phyloP scores from a whole-genome alignment of 2,113 vertebrate genomes.

The Cyprinus carpio region DNA sequence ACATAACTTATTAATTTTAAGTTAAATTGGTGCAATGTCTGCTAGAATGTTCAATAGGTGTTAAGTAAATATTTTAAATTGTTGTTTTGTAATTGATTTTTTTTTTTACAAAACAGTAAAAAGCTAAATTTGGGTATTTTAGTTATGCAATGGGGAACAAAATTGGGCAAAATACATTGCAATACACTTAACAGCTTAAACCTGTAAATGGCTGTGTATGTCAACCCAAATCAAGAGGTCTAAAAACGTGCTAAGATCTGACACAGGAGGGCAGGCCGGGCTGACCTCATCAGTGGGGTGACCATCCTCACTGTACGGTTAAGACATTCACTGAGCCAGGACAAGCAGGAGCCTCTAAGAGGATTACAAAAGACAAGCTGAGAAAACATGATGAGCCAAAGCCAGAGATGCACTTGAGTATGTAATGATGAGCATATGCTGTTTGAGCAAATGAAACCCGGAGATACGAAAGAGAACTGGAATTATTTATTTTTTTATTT shows the following conservation, averaged over 20 bases:
- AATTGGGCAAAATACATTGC: no score
- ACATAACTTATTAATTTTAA: no score
- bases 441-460: neutral
- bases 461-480: neutral
- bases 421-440: neutral
- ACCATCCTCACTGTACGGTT: neutral
- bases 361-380: conserved; percentile 32
- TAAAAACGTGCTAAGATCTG: neutral
- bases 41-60: no score
- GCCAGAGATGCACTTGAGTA: conserved; percentile 1
- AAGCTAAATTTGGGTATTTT: no score
- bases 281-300: conserved; percentile 12
- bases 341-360: conserved; percentile 12
- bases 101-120: no score
- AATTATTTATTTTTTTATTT: neutral
- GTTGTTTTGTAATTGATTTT: no score
- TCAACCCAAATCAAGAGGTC: neutral
- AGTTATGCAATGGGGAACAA: no score
- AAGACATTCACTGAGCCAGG: neutral
- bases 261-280: neutral
- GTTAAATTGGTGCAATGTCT: no score
- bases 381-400: conserved; percentile 24
- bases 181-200: neutral
- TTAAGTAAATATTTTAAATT: no score
- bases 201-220: neutral